Conservation (phyloP, 2,888 invertebrate genomes). For the Arrhopalites spinosus region DNA sequence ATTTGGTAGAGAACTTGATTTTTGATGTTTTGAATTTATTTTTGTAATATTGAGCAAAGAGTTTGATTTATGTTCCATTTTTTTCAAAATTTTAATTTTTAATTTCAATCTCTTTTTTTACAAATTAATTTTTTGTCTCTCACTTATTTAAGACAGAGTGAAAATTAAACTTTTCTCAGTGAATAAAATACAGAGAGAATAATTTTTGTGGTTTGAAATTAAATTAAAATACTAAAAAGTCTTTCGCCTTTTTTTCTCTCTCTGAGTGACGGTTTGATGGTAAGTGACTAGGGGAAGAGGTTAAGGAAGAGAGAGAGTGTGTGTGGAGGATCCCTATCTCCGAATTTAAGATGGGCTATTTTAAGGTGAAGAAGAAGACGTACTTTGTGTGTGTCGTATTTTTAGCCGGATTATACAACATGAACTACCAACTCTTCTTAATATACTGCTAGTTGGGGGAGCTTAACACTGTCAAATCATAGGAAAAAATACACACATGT, state of each 20-base stretch:
- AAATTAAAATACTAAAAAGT: neutral
- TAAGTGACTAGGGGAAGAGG: neutral
- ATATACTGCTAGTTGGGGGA: neutral
- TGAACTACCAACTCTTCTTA: neutral
- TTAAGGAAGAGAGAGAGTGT: neutral
- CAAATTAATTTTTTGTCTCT: neutral
- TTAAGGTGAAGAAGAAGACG: conserved; percentile 32
- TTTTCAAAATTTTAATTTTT: conserved; percentile 3
- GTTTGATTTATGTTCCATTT: conserved; percentile 21
- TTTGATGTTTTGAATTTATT: neutral
- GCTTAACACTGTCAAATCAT: neutral
- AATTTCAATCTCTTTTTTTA: conserved; percentile 2
- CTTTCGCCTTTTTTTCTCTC: conserved; percentile 1
- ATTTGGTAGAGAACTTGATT: conserved; percentile 27
- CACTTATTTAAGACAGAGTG: neutral
- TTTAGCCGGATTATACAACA: conserved; percentile 5
- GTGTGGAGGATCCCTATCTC: neutral
- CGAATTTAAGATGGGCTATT: neutral
- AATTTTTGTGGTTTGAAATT: neutral
- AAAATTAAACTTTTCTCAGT: neutral
- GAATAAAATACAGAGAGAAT: neutral
- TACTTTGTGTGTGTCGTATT: conserved; percentile 22
- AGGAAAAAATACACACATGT: too few relatives aligned
- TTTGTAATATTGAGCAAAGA: neutral
- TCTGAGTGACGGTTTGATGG: neutral